Base-by-base conservation (phyloP, 2,797 vertebrate species). In the Caiman crocodilus region DNA sequence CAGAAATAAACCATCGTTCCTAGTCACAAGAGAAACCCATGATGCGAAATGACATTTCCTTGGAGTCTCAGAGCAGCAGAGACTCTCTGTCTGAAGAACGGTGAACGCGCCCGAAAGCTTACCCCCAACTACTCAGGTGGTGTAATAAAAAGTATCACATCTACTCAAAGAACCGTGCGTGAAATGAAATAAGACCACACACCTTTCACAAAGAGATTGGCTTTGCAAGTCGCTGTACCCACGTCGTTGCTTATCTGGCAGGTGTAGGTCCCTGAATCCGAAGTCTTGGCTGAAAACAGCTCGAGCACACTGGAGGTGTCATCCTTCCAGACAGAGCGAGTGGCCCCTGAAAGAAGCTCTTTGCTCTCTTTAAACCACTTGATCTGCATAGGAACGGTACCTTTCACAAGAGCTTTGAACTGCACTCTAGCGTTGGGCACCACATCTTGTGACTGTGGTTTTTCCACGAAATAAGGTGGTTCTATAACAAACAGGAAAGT, bases 351-450 rank as follows among this genome's bases (percentile, higher is more conserved):
- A 69, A 98, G 92, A 85, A 99, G 95, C 95, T 99, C 99, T 90
- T 99, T 99, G 95, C 98, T 98, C 96, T 99, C 98, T 97, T 99
- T 99, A 97, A 99, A 99, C 99, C 99, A 99, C 89, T 99, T 99
- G 95, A 99, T 99, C 73, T 98, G 98, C 94, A 99, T 96, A 20
- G 99, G 99, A 12, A 98, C 98, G 4, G 99, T 99, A 74, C 99
- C 99, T 88, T 98, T 98, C 69, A 99, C 92, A 87, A 99, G 96
- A 3, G 98, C 98, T 82, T 98, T 99, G 95, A 99, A 98, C 74
- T 99, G 98, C 90, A 99, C 99, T 97, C 98, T 99, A 86, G 98
- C 98, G 76, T 98, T 98, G n/a, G 99, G 99, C 87, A 99, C 98
- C 85, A 99, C 98, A 42, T 99, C 98, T 96, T 99, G 98, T 82